Base-by-base conservation (phyloP, 2,797 vertebrate species). In the Echeneis naucrates region DNA sequence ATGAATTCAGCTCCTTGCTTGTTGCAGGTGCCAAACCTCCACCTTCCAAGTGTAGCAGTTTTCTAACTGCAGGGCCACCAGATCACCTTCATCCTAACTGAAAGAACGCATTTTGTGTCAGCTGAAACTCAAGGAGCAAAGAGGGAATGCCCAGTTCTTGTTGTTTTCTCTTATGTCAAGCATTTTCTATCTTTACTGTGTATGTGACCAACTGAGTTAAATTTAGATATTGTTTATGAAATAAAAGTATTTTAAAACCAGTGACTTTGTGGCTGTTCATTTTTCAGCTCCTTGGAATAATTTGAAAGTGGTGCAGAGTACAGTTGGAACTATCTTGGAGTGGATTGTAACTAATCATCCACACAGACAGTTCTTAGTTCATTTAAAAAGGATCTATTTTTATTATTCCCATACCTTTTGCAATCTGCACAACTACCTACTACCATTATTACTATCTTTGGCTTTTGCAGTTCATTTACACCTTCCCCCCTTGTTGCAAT, bases 161-260 rank as follows among this genome's bases (percentile, higher is more conserved):
- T 85, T 82, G 68, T 86, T 84, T 87, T 73, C 76, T 88, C 67
- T 72, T 72, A 65, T 77, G 67, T 85, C 75, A 77, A 85, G 68
- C 78, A 83, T 93, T 94, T 95, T 94, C 80, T 93, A 92, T 90
- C 78, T 65, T 86, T 86, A 82, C 50, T 79, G 89, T 93, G 87
- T 90, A 86, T 74, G 80, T 93, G 90, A 88, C 80, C 70, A 81
- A 83, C 72, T 72, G 59, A 86, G 89, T 83, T 85, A 24, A 84
- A 88, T 91, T 91, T 86, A 84, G 69, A 91, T 90, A 92, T 91
- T 90, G 89, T 93, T 93, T 91, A 92, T 91, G 78, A 91, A 94
- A 93, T 94, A 92, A 95, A 62, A 93, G 66, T 84, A 90, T 87
- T 94, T 93, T 91, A 93, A 94, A 94, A 85, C 72, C 79, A 86